A percentile compares a stretch with the other conserved stretches of the same genome.
Evolutionary conservation across 1,140 invertebrate species (phyloP).

Genomic region (Bombus picipes): DNA sequence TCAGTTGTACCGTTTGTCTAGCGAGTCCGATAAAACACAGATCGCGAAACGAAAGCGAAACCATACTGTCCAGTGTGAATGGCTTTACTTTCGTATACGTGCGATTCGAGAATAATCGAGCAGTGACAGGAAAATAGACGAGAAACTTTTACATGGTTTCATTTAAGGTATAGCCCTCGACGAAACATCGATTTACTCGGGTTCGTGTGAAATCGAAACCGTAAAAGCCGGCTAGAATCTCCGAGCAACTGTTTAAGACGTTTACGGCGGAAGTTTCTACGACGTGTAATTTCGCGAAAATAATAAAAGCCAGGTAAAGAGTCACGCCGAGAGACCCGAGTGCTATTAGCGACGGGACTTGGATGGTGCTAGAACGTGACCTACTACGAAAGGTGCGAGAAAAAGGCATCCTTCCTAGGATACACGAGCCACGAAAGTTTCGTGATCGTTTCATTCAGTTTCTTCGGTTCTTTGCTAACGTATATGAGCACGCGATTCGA

Average conservation of each 20-base stretch:
- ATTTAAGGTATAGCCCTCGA: neutral
- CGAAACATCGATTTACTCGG: neutral
- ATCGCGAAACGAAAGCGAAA: conserved; percentile 28
- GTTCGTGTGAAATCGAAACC: conserved; percentile 15
- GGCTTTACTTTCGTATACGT: neutral
- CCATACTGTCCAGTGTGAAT: neutral
- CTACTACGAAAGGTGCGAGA: neutral
- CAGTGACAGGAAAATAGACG: no score
- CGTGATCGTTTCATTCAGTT: conserved; percentile 51
- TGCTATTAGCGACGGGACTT: conserved; percentile 24
- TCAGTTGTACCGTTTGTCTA: neutral
- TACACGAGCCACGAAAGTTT: conserved; percentile 44
- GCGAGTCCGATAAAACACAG: neutral
- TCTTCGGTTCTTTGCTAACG: conserved; percentile 29
- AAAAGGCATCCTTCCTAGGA: conserved; percentile 18
- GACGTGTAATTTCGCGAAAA: conserved; percentile 8
- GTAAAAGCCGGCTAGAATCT: conserved; percentile 3
- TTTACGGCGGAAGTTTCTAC: conserved; percentile 9
- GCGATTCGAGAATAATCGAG: neutral
- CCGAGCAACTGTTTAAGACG: neutral
- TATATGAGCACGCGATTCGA: conserved; percentile 51
- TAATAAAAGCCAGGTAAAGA: conserved; percentile 10
- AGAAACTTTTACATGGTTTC: neutral
- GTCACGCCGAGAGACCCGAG: neutral
- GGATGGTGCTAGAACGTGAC: conserved; percentile 50